Base-by-base conservation (phyloP, 2,797 vertebrate genomes). In the Hoplostethus atlanticus region DNA sequence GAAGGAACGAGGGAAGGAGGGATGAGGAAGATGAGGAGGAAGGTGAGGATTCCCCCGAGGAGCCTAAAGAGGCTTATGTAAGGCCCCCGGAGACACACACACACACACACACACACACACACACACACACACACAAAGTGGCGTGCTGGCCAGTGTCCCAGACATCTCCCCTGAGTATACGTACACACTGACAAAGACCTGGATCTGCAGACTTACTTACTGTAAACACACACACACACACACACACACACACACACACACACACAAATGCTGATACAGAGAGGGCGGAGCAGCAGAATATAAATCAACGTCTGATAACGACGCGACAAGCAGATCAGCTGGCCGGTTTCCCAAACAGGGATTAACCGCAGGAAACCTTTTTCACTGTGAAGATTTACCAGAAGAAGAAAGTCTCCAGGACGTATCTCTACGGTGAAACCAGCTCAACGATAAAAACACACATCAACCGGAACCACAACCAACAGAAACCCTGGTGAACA, bases 51-150 rank as follows among this genome's bases (percentile, higher is more conserved):
- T 68, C 79, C 82, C 79, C 71, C 3, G 21, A 68, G 68, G 84
- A 78, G 67, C 46, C 65, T 71, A 90, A 88, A 90, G 71, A 87
- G 81, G 83, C 75, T 89, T 89, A 85, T 89, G 75, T 85, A 85
- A 89, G 83, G 73, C 71, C 64, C 72, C 75, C 59, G 73, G 76
- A 80, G 80, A 81, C 82, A 76, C 50, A 70, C n/a, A 15, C 47
- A 40, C 54, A 60, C 34, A 66, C 28, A 65, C 58, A 40, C 63
- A 25, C 54, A 34, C 38, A 75, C 40, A 62, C 38, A 55, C n/a
- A 47, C 25, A 64, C 17, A 68, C 53, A 62, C 15, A 68, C 21
- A 65, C 17, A 10, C 47, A 71, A 58, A 46, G 64, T 57, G 72
- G 76, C 54, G 13, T 53, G 65, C 69, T 76, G 82, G 74, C 63